These are phyloP conservation scores for Pteropus alecto DNA, from an alignment of 2,113 vertebrate species.

Conservation along the genomic window DNA sequence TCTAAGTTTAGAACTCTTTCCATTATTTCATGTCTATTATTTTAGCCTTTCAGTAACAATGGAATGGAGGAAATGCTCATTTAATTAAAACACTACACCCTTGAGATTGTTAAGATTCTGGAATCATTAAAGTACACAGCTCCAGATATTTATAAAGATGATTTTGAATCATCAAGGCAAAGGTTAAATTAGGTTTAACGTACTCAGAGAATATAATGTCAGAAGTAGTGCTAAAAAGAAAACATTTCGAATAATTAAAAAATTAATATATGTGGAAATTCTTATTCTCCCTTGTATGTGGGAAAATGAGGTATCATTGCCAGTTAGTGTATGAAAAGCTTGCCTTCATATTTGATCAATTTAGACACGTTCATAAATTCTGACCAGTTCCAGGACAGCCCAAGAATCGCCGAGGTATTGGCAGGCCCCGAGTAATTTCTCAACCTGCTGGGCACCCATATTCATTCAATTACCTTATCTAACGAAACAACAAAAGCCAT, in stretches of 20 bases:
- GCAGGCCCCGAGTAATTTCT: background rate
- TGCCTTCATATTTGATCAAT: background rate
- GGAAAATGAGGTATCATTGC: background rate
- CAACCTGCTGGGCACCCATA: background rate
- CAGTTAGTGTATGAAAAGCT: background rate
- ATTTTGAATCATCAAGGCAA: slow-evolving; percentile 44
- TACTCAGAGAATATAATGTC: background rate
- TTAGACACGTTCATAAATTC: background rate
- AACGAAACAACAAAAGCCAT: background rate
- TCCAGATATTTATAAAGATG: slow-evolving; percentile 45
- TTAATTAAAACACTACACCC: slow-evolving; percentile 56
- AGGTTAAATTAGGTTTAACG: slow-evolving; percentile 37
- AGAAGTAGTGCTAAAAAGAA: slow-evolving; percentile 10
- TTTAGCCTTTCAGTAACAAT: slow-evolving; percentile 37
- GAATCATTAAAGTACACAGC: background rate
- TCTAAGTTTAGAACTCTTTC: slow-evolving; percentile 54
- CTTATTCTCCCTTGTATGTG: background rate
- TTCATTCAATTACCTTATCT: background rate
- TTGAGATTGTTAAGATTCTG: slow-evolving; percentile 8
- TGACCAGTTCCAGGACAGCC: background rate
- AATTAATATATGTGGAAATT: background rate
- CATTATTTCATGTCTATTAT: slow-evolving; percentile 10
- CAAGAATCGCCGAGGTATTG: background rate
- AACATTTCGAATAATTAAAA: slow-evolving; percentile 22
- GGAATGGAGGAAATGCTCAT: slow-evolving; percentile 20